phyloP scores from a whole-genome alignment of 2,113 vertebrate species.

The Pavo muticus region DNA sequence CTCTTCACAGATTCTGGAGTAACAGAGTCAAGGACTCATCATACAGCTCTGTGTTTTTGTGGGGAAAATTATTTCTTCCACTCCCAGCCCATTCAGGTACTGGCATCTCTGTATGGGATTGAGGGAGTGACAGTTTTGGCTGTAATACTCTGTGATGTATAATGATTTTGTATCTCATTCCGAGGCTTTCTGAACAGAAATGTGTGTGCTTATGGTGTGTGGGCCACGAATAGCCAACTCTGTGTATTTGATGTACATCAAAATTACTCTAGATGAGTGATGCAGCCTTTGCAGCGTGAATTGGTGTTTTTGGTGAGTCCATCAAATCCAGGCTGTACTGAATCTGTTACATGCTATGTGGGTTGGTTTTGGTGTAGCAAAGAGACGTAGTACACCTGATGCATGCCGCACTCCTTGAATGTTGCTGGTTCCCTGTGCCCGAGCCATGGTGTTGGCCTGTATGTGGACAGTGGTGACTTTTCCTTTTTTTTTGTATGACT shows the following conservation, averaged over 20 bases:
- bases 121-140: not conserved
- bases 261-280: not conserved
- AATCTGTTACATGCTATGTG: fast-evolving
- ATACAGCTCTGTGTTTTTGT: not conserved
- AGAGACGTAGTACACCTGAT: not conserved
- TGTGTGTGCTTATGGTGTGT: fast-evolving
- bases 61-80: not conserved
- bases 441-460: not conserved
- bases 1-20: not conserved
- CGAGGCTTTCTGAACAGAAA: not conserved
- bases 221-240: not conserved
- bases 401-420: fast-evolving
- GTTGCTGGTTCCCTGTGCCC: fast-evolving
- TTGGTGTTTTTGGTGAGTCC: not conserved
- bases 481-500: not conserved
- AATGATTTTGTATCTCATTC: not conserved
- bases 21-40: not conserved
- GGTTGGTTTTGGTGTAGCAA: not conserved
- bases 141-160: not conserved
- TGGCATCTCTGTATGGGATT: not conserved
- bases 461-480: fast-evolving
- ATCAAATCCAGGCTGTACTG: not conserved
- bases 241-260: not conserved
- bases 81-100: not conserved
- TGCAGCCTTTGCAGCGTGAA: not conserved